Evolutionary conservation across 2,113 vertebrate species (phyloP).

Genomic region (human (Homo sapiens)): DNA sequence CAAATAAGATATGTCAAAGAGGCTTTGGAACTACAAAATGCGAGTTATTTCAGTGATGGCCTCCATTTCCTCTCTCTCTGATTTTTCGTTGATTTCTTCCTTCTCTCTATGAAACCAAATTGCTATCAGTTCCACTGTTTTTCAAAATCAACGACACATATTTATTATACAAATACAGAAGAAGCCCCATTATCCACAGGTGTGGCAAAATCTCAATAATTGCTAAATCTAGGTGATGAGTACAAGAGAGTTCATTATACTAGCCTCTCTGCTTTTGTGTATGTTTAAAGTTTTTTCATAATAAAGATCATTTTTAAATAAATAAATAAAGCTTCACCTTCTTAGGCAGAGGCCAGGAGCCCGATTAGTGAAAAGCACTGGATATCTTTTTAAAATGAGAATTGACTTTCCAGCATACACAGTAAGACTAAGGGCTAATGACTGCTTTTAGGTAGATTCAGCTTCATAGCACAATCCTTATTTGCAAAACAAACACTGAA

Average conservation of each 20-base stretch:
- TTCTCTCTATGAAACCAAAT: slow-evolving; percentile 31
- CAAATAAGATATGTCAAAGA: background rate
- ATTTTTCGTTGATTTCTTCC: background rate
- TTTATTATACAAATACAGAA: slow-evolving; percentile 40
- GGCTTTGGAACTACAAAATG: background rate
- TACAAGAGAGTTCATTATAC: background rate
- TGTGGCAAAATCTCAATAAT: background rate
- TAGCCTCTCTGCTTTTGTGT: background rate
- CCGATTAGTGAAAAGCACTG: background rate
- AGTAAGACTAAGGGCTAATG: background rate
- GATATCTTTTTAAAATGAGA: slow-evolving; percentile 13
- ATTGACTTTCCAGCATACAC: background rate
- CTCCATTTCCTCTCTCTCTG: background rate
- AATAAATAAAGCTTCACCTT: background rate
- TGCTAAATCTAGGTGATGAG: background rate
- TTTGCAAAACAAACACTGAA: background rate
- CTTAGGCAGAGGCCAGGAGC: background rate
- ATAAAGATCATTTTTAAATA: slow-evolving; percentile 16
- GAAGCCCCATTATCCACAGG: background rate
- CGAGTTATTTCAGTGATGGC: background rate
- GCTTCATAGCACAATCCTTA: background rate
- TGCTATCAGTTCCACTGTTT: background rate
- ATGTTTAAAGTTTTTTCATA: background rate
- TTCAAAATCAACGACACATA: slow-evolving; percentile 2
- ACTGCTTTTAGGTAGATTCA: background rate